phyloP scores from a whole-genome alignment of 2,113 vertebrate species.

The Neogobius melanostomus region DNA sequence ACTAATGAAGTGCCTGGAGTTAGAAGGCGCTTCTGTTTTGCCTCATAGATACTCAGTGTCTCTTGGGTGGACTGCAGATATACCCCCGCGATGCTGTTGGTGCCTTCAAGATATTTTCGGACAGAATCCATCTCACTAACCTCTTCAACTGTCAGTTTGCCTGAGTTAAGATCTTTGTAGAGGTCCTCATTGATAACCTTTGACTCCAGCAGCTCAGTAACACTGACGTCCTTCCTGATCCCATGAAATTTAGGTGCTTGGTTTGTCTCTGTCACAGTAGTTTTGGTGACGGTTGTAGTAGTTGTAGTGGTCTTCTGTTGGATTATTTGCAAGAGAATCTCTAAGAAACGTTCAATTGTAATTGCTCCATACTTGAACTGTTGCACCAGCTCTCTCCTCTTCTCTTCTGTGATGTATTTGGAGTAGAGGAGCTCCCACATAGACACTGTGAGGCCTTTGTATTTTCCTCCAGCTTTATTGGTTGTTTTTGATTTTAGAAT shows the following conservation, averaged over 20 bases:
- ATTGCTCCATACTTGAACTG: conserved; percentile 66
- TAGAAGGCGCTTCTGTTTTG: conserved; percentile 66
- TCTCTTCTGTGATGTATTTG: conserved; percentile 72
- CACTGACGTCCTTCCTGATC: conserved; percentile 76
- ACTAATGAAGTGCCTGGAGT: conserved; percentile 70
- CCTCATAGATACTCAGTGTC: conserved; percentile 81
- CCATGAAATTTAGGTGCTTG: conserved; percentile 68
- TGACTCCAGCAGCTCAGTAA: conserved; percentile 76
- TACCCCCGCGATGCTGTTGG: conserved; percentile 80
- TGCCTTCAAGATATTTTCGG: conserved; percentile 84
- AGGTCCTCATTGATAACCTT: conserved; percentile 79
- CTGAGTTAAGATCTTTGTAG: conserved; percentile 74
- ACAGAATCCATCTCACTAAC: conserved; percentile 77
- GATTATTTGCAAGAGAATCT: conserved; percentile 67
- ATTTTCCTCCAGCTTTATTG: conserved; percentile 71
- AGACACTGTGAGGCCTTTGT: conserved; percentile 67
- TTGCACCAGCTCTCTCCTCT: conserved; percentile 70
- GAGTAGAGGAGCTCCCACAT: conserved; percentile 82
- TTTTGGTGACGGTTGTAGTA: background rate
- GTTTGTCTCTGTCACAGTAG: conserved; percentile 47
- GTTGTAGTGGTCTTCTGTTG: conserved; percentile 27
- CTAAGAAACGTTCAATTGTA: conserved; percentile 56
- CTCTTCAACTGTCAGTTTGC: conserved; percentile 75
- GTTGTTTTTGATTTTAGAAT: conserved; percentile 64
- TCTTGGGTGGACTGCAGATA: conserved; percentile 76